phyloP scores from a whole-genome alignment of 2,797 vertebrate genomes.

The Micropoecilia bifurca region DNA sequence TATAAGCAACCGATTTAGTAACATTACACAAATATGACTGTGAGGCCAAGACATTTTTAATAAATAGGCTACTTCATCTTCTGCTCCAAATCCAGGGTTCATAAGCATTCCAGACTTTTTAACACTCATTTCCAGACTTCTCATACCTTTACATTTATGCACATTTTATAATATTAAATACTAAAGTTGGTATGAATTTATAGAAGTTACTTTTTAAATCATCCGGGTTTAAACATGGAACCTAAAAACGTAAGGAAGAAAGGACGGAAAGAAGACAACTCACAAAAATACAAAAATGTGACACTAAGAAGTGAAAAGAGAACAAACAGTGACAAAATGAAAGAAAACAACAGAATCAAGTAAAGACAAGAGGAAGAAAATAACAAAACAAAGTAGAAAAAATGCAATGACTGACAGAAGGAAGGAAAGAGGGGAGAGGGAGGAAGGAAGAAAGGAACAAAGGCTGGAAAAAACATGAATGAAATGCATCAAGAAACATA shows the following conservation, averaged over 20 bases:
- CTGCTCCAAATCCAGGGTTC: no score
- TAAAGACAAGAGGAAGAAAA: no score
- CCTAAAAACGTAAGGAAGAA: not conserved
- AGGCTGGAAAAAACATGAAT: not conserved
- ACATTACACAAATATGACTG: not conserved
- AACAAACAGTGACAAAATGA: no score
- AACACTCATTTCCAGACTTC: not conserved
- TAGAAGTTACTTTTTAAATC: not conserved
- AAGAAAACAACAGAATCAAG: no score
- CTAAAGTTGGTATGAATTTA: not conserved
- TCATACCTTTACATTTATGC: not conserved
- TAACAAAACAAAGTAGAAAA: no score
- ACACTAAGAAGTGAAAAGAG: not conserved
- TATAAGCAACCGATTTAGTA: not conserved
- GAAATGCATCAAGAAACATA: not conserved
- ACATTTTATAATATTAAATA: not conserved
- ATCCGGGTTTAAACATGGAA: not conserved
- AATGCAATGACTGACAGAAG: no score
- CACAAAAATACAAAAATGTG: not conserved
- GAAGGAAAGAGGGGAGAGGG: no score
- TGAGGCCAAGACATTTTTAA: not conserved
- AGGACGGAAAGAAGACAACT: not conserved
- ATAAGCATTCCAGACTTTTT: not conserved
- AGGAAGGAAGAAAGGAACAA: not conserved
- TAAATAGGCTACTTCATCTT: not conserved